A percentile compares a stretch with the other conserved stretches of the same genome.
phyloP scores from a whole-genome alignment of 2,888 invertebrate species.

The Ypsolopha sequella region DNA sequence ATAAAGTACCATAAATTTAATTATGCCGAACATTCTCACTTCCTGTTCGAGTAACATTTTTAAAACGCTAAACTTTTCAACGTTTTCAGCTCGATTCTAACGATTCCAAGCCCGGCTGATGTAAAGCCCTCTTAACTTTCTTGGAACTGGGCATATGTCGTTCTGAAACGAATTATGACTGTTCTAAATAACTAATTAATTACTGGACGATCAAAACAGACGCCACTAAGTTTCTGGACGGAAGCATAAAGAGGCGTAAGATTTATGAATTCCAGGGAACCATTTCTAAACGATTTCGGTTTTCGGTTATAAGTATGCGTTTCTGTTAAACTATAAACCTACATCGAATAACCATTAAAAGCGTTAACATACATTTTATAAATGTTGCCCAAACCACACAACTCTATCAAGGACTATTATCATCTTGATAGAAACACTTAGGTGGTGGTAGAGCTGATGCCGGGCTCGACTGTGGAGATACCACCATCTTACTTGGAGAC shows the following conservation, averaged over 20 bases:
- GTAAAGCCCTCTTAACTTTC: conserved; percentile 15
- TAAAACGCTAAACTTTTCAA: conserved; percentile 29
- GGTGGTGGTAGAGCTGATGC: too few relatives aligned
- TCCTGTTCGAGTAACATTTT: too few relatives aligned
- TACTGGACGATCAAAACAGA: conserved; percentile 15
- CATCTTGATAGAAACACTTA: too few relatives aligned
- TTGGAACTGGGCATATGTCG: conserved; percentile 12
- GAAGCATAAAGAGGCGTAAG: conserved; percentile 18
- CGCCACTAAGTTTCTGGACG: conserved; percentile 14
- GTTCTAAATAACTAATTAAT: conserved; percentile 16
- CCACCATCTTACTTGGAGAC: too few relatives aligned
- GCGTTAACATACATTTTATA: neutral
- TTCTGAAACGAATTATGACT: neutral
- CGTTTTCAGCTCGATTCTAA: conserved; percentile 13
- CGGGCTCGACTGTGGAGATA: too few relatives aligned
- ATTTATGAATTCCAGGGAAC: conserved; percentile 37
- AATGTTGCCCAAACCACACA: too few relatives aligned
- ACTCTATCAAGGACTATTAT: too few relatives aligned
- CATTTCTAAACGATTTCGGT: conserved; percentile 6
- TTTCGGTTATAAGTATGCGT: conserved; percentile 16
- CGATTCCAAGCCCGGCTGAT: conserved; percentile 3
- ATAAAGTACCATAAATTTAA: too few relatives aligned
- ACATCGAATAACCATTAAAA: conserved; percentile 23
- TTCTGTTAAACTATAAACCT: conserved; percentile 58
- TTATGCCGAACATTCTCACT: too few relatives aligned